These are phyloP conservation scores for Poecilia picta DNA, from an alignment of 2,797 vertebrate species.

Conservation along the genomic window DNA sequence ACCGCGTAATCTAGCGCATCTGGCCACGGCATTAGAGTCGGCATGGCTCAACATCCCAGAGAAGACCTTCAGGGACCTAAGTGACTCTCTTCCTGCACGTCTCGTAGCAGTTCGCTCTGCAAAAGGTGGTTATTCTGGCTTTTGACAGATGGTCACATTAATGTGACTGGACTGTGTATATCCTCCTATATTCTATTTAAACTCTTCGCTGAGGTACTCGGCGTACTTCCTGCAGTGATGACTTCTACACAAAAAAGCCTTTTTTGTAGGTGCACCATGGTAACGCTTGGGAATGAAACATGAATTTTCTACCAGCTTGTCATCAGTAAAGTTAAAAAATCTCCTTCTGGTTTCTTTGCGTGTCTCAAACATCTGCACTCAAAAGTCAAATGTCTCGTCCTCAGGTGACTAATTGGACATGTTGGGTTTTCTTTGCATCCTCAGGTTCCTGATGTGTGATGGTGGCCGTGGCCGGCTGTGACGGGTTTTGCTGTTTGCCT, in stretches of 20 bases:
- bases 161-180: too few relatives aligned
- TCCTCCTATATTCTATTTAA: not conserved
- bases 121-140: too few relatives aligned
- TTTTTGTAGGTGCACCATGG: not conserved
- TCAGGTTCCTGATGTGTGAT: conserved; percentile 85
- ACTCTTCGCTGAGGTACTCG: not conserved
- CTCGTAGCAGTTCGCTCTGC: too few relatives aligned
- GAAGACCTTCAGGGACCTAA: too few relatives aligned
- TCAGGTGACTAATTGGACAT: not conserved
- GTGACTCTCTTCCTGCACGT: too few relatives aligned
- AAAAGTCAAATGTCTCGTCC: not conserved
- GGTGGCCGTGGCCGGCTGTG: conserved; percentile 81
- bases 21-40: too few relatives aligned
- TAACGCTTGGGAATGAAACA: not conserved
- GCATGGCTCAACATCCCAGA: too few relatives aligned
- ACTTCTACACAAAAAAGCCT: not conserved
- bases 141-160: too few relatives aligned
- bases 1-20: too few relatives aligned
- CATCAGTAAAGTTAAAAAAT: not conserved
- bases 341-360: not conserved
- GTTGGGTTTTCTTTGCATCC: not conserved
- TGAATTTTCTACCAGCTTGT: not conserved
- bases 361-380: not conserved
- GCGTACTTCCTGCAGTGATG: not conserved
- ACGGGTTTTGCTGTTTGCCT: conserved; percentile 74